Percentiles rank a stretch among this genome's conserved stretches.
Conservation (phyloP, 2,797 vertebrate species). For the Sebastes iracundus region DNA sequence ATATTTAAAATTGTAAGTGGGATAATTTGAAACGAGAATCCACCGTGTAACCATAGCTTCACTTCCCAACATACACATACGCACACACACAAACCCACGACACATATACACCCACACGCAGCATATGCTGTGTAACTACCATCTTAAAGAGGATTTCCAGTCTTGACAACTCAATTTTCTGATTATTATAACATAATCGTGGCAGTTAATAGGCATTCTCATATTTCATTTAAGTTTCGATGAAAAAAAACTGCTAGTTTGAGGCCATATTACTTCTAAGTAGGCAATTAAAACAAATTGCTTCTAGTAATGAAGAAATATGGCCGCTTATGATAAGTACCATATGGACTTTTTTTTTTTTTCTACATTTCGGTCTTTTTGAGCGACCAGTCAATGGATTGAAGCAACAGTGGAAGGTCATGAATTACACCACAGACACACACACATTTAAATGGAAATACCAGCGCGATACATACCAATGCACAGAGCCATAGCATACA, state of each 20-base stretch:
- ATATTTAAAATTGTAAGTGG: not conserved
- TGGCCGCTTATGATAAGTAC: slow-evolving; percentile 66
- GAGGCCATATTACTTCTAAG: slow-evolving; percentile 74
- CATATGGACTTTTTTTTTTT: slow-evolving; percentile 66
- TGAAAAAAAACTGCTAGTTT: slow-evolving; percentile 55
- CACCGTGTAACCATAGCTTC: not conserved
- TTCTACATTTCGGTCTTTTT: slow-evolving; percentile 39
- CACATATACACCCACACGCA: not conserved
- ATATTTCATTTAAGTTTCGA: slow-evolving; percentile 68
- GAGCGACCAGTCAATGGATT: slow-evolving; percentile 47
- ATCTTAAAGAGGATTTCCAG: slow-evolving; percentile 48
- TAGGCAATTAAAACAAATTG: slow-evolving; percentile 80
- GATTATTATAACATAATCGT: slow-evolving; percentile 70
- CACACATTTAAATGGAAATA: slow-evolving; percentile 44
- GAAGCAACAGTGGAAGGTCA: slow-evolving; percentile 12
- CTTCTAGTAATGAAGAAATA: slow-evolving; percentile 67
- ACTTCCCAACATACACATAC: not conserved
- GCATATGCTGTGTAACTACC: slow-evolving; percentile 26
- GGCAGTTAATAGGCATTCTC: slow-evolving; percentile 69
- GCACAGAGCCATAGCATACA: not conserved
- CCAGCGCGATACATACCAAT: slow-evolving; percentile 6
- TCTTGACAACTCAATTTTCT: slow-evolving; percentile 67
- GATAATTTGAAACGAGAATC: not conserved
- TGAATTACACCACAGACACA: slow-evolving; percentile 43
- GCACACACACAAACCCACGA: not conserved